These are phyloP conservation scores for Lithophane socia DNA, from an alignment of 2,888 invertebrate species.

Conservation along the genomic window DNA sequence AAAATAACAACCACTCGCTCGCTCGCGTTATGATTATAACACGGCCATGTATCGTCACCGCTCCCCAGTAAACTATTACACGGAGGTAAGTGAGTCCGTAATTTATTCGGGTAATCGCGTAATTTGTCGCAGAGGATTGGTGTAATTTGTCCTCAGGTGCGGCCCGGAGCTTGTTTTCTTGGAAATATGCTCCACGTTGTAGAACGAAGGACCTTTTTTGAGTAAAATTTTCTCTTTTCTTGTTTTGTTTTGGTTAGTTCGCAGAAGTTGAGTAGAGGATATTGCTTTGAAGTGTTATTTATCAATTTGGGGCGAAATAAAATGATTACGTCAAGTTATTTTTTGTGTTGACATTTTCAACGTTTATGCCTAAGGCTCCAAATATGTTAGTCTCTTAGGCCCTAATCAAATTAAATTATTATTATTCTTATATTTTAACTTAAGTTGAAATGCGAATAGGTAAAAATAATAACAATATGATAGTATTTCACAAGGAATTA, in stretches of 20 bases:
- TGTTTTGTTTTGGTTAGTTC: conserved; percentile 41
- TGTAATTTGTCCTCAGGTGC: conserved; percentile 81
- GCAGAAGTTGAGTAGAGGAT: conserved; percentile 12
- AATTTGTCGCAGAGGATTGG: conserved; percentile 82
- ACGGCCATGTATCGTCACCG: conserved; percentile 69
- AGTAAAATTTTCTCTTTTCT: conserved; percentile 51
- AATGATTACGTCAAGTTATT: conserved; percentile 16
- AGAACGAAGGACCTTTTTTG: conserved; percentile 43
- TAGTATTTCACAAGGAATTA: not conserved
- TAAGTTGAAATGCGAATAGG: too few species aligned
- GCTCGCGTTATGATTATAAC: conserved; percentile 66
- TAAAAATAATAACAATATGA: too few species aligned
- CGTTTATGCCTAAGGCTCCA: not conserved
- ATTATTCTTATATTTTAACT: too few species aligned
- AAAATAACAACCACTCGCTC: conserved; percentile 49
- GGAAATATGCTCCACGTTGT: conserved; percentile 53
- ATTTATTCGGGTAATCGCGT: conserved; percentile 85
- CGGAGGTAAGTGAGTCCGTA: conserved; percentile 76
- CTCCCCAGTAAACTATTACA: conserved; percentile 72
- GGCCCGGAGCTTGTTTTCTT: conserved; percentile 70
- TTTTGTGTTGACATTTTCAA: conserved; percentile 9
- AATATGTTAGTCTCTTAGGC: not conserved
- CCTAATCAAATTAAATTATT: too few species aligned
- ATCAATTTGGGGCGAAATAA: conserved; percentile 26
- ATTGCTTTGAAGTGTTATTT: conserved; percentile 30